A percentile compares a stretch with the other conserved stretches of the same genome.
phyloP scores from a whole-genome alignment of 2,113 vertebrate species.

The Cochlearius cochlearius region DNA sequence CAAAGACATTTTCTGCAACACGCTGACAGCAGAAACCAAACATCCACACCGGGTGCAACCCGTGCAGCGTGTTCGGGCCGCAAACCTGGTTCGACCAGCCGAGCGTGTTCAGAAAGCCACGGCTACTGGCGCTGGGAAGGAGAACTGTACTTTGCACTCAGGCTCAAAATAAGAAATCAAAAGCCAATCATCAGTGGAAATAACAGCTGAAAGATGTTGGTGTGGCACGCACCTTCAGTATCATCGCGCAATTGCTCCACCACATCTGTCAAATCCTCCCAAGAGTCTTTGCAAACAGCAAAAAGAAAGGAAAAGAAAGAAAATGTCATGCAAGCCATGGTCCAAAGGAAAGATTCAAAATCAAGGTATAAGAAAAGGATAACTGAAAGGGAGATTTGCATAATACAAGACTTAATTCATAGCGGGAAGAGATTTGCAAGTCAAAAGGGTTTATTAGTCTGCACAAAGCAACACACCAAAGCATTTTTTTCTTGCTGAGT shows the following conservation, averaged over 20 bases:
- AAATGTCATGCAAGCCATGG: conserved; percentile 82
- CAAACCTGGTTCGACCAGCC: not conserved
- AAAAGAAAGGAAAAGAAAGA: conserved; percentile 82
- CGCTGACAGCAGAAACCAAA: not conserved
- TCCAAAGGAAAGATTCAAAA: conserved; percentile 72
- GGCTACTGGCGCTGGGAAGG: not conserved
- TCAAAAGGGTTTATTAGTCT: not conserved
- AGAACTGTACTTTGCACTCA: not conserved
- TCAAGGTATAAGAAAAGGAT: conserved; percentile 55
- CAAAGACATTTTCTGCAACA: not conserved
- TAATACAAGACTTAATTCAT: conserved; percentile 16
- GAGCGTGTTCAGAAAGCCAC: not conserved
- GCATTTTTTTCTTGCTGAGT: not conserved
- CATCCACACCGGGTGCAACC: not conserved
- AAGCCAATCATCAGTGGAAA: conserved; percentile 35
- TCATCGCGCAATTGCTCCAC: conserved; percentile 89
- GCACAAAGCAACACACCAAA: conserved; percentile 6
- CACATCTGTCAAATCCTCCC: conserved; percentile 94
- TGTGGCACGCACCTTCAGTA: conserved; percentile 88
- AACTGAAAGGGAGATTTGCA: conserved; percentile 62
- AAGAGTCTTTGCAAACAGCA: conserved; percentile 91
- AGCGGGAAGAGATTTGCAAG: not conserved
- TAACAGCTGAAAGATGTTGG: conserved; percentile 72
- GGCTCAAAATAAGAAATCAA: conserved; percentile 14
- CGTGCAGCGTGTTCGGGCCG: not conserved